Percentiles rank a stretch among this genome's conserved stretches.
phyloP scores from a whole-genome alignment of 1,140 invertebrate genomes.

The Trinorchestia longiramus region DNA sequence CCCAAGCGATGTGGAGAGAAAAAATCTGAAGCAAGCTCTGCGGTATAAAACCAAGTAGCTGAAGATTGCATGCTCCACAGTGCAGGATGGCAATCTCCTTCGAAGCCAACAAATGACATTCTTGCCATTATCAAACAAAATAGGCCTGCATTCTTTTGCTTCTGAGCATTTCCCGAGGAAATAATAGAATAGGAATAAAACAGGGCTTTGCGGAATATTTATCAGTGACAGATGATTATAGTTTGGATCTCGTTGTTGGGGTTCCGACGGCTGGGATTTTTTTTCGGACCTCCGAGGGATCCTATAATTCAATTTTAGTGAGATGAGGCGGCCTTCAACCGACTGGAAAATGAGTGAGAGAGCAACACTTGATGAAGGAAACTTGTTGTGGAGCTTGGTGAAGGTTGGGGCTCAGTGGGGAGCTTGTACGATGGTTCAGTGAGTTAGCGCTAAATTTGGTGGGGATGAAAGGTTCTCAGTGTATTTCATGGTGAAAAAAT shows the following conservation, averaged over 20 bases:
- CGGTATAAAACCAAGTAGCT: constrained; percentile 7
- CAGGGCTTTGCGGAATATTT: constrained; percentile 2
- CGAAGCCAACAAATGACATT: background rate
- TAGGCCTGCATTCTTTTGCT: background rate
- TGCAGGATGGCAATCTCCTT: background rate
- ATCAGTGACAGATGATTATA: background rate
- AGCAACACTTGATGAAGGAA: constrained; percentile 20
- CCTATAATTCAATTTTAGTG: background rate
- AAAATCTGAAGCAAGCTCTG: background rate
- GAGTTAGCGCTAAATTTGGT: background rate
- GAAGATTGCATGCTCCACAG: constrained; percentile 13
- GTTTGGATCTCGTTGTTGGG: constrained; percentile 22
- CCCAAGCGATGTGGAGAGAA: background rate
- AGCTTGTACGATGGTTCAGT: background rate
- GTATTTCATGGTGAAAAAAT: background rate
- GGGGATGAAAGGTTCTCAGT: background rate
- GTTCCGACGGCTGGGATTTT: background rate
- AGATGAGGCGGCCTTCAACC: constrained; percentile 16
- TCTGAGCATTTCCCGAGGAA: background rate
- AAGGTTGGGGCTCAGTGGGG: background rate
- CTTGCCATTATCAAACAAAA: background rate
- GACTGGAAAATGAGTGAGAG: constrained; percentile 31
- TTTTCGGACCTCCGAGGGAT: constrained; percentile 16
- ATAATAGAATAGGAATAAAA: background rate
- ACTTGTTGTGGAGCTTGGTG: background rate